These are phyloP conservation scores for Cygnus buccinator DNA, from an alignment of 2,113 vertebrate species.

Conservation along the genomic window DNA sequence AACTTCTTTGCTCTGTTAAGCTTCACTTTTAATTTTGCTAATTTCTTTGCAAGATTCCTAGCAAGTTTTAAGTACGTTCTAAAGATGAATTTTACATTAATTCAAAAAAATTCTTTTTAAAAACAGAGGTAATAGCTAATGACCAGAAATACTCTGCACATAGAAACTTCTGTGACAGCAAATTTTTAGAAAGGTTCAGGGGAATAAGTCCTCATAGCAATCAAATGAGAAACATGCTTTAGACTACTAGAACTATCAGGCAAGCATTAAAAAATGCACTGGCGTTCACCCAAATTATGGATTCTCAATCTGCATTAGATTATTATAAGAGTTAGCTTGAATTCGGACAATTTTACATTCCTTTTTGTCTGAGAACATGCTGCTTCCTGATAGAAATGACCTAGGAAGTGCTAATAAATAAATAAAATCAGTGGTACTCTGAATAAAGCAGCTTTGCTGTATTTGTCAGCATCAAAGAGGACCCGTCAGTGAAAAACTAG, in stretches of 20 bases:
- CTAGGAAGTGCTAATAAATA: rapidly evolving
- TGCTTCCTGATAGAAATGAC: background rate
- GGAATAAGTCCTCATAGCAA: background rate
- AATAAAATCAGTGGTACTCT: rapidly evolving
- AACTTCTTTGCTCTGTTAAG: background rate
- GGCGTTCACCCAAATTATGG: background rate
- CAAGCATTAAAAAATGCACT: background rate
- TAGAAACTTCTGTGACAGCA: rapidly evolving
- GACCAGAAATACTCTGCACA: background rate
- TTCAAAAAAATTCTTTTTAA: background rate
- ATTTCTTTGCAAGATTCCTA: background rate
- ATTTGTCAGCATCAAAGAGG: rapidly evolving
- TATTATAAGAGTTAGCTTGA: background rate
- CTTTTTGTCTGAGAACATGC: too few relatives aligned
- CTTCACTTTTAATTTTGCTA: background rate
- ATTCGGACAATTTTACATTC: background rate
- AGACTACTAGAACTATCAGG: background rate
- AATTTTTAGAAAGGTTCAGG: background rate
- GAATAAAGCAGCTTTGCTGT: too few relatives aligned
- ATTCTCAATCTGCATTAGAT: too few relatives aligned
- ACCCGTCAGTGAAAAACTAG: background rate
- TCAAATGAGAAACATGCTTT: background rate
- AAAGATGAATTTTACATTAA: background rate
- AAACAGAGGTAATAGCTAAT: background rate
- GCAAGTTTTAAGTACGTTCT: background rate